These are phyloP conservation scores for Cataglyphis cursor DNA, from an alignment of 2,888 invertebrate species.

Conservation along the genomic window DNA sequence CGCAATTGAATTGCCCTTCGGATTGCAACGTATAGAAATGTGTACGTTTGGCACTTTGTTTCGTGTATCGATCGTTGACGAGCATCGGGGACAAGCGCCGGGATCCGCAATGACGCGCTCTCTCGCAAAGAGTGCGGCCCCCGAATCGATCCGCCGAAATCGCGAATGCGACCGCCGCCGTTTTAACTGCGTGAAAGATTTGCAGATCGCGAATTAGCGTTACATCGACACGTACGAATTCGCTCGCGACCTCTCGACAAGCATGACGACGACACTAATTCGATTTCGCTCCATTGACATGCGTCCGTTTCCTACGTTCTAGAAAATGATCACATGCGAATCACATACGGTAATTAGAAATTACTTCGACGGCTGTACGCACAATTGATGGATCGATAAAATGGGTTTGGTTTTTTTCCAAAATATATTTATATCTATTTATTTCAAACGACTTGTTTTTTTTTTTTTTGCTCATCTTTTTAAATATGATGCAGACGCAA, in stretches of 20 bases:
- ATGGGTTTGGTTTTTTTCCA: background rate
- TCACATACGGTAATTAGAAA: conserved; percentile 64
- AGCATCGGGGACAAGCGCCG: conserved; percentile 62
- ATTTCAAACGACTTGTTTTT: background rate
- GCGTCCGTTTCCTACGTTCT: conserved; percentile 28
- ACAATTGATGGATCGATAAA: background rate
- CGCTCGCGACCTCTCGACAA: conserved; percentile 49
- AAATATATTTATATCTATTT: background rate
- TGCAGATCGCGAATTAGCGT: conserved; percentile 53
- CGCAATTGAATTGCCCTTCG: conserved; percentile 83
- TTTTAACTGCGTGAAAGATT: conserved; percentile 62
- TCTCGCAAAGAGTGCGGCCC: conserved; percentile 66
- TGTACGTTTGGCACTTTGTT: conserved; percentile 77
- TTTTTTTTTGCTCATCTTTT: background rate
- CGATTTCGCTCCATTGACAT: conserved; percentile 62
- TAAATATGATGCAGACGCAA: background rate
- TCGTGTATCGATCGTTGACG: conserved; percentile 77
- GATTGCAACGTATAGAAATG: conserved; percentile 80
- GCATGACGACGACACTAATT: conserved; percentile 64
- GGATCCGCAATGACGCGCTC: conserved; percentile 60
- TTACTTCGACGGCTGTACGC: background rate
- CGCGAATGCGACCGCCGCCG: conserved; percentile 7
- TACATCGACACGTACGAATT: conserved; percentile 59
- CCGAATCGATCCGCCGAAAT: conserved; percentile 65
- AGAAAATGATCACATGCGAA: conserved; percentile 59